Evolutionary conservation across 2,113 vertebrate genomes (phyloP), one percentile per base, ranked within the genome.

Genomic region (Trematocara zebra): DNA sequence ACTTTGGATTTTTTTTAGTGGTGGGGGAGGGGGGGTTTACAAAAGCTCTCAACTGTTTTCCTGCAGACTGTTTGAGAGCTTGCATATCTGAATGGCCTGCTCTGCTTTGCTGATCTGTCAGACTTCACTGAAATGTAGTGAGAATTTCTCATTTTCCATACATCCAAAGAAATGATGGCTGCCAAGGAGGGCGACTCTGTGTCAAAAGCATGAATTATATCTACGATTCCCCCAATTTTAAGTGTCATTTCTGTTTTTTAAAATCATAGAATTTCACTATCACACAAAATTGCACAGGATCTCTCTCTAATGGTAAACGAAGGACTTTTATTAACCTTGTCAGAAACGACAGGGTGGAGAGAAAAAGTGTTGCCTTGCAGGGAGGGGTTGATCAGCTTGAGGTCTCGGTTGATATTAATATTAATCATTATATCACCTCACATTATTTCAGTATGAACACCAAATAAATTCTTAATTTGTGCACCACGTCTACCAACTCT

Each of bases 221-320:
- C 23, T 31, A 35, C 2, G 26, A 17, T 14, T 28, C 7, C 17
- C 26, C 17, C 5, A 61, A 31, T 59, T 61, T 42, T 47, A 11
- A 10, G 54, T 51, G 72, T 61, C 56, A 49, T 49, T 28, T 51
- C 57, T 82, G 31, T 37, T 59, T 59, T 81, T 52, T 18, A 10
- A 47, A 12, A n/a, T 49, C 17, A 8, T 51, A 33, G 26, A 76
- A 49, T 5, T 76, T 12, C 42, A 18, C 26, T 49, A 49, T 5
- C 10, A n/a, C 1, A 44, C 40, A 72, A 72, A 72, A 72, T 31
- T 76, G 42, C 69, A 76, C 44, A 31, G 15, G 28, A 12, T 51
- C 26, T 8, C 44, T 51, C 10, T 33, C 17, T 76, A 6, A 31
- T 76, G 72, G 15, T 12, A 81, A 80, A 64, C 47, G 14, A 28